These are phyloP conservation scores for Hartigia nigra DNA, from an alignment of 2,888 invertebrate genomes.

Conservation along the genomic window DNA sequence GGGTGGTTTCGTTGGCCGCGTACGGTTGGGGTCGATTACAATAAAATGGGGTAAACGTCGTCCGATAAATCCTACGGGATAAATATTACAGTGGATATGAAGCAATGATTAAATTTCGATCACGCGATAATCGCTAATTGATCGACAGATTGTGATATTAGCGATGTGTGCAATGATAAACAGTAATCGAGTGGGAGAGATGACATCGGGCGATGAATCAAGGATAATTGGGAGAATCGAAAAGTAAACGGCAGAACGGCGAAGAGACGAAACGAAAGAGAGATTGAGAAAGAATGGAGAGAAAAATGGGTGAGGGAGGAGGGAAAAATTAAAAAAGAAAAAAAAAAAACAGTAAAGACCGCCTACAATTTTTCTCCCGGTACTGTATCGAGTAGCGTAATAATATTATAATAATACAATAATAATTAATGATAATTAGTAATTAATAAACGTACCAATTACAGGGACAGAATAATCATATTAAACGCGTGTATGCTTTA, in stretches of 20 bases:
- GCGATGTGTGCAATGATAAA: not conserved
- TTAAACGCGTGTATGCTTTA: not conserved
- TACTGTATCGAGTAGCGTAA: not conserved
- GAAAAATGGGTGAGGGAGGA: too few relatives aligned
- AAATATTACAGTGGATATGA: conserved; percentile 13
- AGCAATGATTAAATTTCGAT: not conserved
- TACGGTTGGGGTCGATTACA: conserved; percentile 34
- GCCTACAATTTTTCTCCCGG: too few relatives aligned
- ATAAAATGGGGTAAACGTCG: conserved; percentile 39
- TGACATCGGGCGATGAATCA: too few relatives aligned
- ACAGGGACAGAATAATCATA: not conserved
- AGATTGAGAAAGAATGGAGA: not conserved
- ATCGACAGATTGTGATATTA: not conserved
- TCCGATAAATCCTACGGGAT: conserved; percentile 40
- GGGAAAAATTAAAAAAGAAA: not conserved
- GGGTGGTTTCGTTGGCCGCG: conserved; percentile 21
- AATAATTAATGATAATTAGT: not conserved
- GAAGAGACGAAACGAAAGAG: too few relatives aligned
- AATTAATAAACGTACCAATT: not conserved
- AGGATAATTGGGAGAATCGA: not conserved
- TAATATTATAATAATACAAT: not conserved
- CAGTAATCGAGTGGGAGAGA: too few relatives aligned
- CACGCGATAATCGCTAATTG: not conserved
- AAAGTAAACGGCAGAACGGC: not conserved
- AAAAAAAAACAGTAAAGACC: not conserved